A percentile compares a stretch with the other conserved stretches of the same genome.
Evolutionary conservation across 2,888 invertebrate genomes (phyloP).

Genomic region (Scaptodrosophila latifasciaeformis): DNA sequence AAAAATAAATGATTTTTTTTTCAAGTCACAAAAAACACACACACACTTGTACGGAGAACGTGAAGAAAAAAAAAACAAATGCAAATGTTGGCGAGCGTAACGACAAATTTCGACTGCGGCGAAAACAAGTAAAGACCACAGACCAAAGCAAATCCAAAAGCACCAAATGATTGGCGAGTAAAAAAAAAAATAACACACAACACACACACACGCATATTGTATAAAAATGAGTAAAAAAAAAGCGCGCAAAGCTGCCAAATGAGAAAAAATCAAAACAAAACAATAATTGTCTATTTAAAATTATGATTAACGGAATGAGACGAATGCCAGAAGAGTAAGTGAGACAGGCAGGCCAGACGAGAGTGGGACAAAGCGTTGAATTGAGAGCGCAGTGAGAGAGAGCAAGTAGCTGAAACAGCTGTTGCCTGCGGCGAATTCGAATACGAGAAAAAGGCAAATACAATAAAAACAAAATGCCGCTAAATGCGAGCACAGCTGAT

Average conservation of each 20-base stretch:
- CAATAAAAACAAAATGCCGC: too few species aligned
- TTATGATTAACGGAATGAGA: slow-evolving; percentile 54
- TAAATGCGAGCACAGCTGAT: slow-evolving; percentile 10
- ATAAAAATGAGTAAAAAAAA: slow-evolving; percentile 6
- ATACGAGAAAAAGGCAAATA: slow-evolving; percentile 31
- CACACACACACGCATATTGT: too few species aligned
- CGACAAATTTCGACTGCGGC: slow-evolving; percentile 65
- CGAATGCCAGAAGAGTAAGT: slow-evolving; percentile 3
- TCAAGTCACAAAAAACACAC: neutral
- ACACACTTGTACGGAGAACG: too few species aligned
- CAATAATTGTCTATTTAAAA: slow-evolving; percentile 65
- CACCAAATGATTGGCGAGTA: slow-evolving; percentile 28
- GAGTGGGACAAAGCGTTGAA: slow-evolving; percentile 1
- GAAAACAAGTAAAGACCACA: slow-evolving; percentile 45
- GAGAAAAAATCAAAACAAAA: slow-evolving; percentile 41
- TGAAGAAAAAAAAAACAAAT: neutral
- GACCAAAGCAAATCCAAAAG: slow-evolving; percentile 34
- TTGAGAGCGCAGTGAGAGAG: slow-evolving; percentile 9
- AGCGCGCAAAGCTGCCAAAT: neutral
- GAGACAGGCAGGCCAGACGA: too few species aligned
- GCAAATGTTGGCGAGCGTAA: slow-evolving; percentile 40
- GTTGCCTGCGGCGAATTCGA: slow-evolving; percentile 55
- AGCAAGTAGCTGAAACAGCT: slow-evolving; percentile 43
- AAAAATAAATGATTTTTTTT: neutral
- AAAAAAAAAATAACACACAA: slow-evolving; percentile 23